Base-by-base conservation (phyloP, 1,140 invertebrate genomes). In the Cotesia glomerata region DNA sequence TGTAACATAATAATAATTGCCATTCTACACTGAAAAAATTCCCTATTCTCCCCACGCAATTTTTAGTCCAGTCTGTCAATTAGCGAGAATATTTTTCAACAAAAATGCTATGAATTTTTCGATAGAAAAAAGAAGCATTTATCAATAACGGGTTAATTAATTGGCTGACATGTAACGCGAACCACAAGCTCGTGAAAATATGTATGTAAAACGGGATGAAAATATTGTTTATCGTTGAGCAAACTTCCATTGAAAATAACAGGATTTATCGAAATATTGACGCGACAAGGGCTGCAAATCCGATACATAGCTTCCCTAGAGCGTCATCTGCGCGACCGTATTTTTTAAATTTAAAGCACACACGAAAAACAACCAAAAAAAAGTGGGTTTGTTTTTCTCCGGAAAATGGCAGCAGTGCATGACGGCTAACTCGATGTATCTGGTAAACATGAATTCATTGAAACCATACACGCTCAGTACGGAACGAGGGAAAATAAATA, bases 261-360 rank as follows among this genome's bases (percentile, higher is more conserved):
- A 56, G 58, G n/a, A 70, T 64, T 62, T 69, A 71, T 52, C 64
- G 69, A 75, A 77, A 77, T 73, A 77, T 77, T 73, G 76, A 77
- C 69, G 74, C 36, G 70, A 65, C 70, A 70, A 13, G 13, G 56
- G 5, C 39, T 51, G 45, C 67, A 73, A 76, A 76, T 76, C 69
- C 72, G 69, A 75, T 73, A 65, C 64, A 68, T 11, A 49, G n/a
- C 52, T 51, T 45, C 69, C 59, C 51, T 32, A 36, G 35, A 45
- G 34, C 52, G 36, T 69, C 68, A 59, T 59, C 56, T 56, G 68
- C 68, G 34, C 51, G 49, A 68, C 51, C 56, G 58, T 59, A 34
- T 35, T 61, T 32, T 16, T 34, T 26, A 45, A 45, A 45, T 9
- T 9, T 11, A 52, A 49, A 4, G 16, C 18, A 26, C 8, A 39